A percentile compares a stretch with the other conserved stretches of the same genome.
phyloP scores from a whole-genome alignment of 2,888 invertebrate species.

The Chironomus riparius region DNA sequence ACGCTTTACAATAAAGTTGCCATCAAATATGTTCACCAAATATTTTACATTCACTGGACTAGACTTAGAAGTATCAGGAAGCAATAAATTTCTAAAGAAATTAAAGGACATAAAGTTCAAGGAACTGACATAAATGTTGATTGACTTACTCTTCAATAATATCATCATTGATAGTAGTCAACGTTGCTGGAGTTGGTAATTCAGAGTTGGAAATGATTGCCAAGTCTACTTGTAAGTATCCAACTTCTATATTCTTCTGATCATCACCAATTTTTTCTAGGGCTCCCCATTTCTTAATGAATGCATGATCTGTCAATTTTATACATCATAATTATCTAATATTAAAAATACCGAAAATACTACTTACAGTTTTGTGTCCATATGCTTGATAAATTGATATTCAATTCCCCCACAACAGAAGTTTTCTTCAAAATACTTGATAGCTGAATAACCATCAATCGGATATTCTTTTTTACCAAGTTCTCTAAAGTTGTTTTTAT shows the following conservation, averaged over 20 bases:
- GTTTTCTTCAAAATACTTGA: slow-evolving; percentile 44
- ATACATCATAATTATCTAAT: slow-evolving; percentile 17
- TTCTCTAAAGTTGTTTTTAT: slow-evolving; percentile 48
- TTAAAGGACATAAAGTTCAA: slow-evolving; percentile 10
- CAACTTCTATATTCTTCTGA: slow-evolving; percentile 49
- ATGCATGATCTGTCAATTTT: slow-evolving; percentile 56
- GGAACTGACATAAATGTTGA: slow-evolving; percentile 15
- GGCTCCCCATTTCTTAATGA: slow-evolving; percentile 80
- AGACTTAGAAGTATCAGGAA: slow-evolving; percentile 47
- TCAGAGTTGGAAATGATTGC: slow-evolving; percentile 63
- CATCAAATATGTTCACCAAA: slow-evolving; percentile 48
- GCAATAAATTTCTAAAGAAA: slow-evolving; percentile 52
- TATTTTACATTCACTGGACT: slow-evolving; percentile 49
- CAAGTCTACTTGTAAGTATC: slow-evolving; percentile 74
- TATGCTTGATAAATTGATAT: slow-evolving; percentile 57
- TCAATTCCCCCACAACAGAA: slow-evolving; percentile 50
- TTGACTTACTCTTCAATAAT: slow-evolving; percentile 58
- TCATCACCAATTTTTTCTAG: slow-evolving; percentile 51
- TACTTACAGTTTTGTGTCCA: slow-evolving; percentile 50
- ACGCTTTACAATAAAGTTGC: slow-evolving; percentile 41
- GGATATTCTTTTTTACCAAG: slow-evolving; percentile 49
- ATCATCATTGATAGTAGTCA: slow-evolving; percentile 50
- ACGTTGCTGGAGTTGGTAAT: slow-evolving; percentile 39
- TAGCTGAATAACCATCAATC: slow-evolving; percentile 50
- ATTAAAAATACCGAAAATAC: background rate